Percentiles rank a stretch among this genome's conserved stretches.
Evolutionary conservation across 2,888 invertebrate species (phyloP).

Genomic region (Latrodectus hesperus): DNA sequence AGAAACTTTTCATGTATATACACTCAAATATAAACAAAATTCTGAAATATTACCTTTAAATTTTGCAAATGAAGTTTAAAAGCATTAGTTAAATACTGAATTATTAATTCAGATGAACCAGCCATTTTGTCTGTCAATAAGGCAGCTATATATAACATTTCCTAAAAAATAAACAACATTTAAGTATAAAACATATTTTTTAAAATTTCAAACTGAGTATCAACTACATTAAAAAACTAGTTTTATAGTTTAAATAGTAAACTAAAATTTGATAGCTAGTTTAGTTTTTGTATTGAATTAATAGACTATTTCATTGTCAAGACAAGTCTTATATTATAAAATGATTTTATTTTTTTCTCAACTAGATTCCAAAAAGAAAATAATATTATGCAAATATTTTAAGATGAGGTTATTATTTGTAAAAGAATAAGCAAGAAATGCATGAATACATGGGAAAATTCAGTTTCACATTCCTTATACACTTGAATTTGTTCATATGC

Average conservation of each 20-base stretch:
- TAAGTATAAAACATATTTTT: background rate
- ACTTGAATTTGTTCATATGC: conserved; percentile 84
- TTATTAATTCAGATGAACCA: conserved; percentile 74
- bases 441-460: conserved; percentile 80
- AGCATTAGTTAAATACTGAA: conserved; percentile 73
- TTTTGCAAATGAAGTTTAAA: conserved; percentile 36
- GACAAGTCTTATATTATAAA: too few relatives aligned
- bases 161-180: conserved; percentile 67
- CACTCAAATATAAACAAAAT: too few relatives aligned
- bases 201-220: too few relatives aligned
- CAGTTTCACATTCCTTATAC: conserved; percentile 84
- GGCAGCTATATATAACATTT: conserved; percentile 75
- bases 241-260: too few relatives aligned
- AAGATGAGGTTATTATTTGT: background rate
- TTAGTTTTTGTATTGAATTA: too few relatives aligned
- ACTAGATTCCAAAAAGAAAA: background rate
- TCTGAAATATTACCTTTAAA: conserved; percentile 28
- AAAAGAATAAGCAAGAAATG: background rate
- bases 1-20: too few relatives aligned
- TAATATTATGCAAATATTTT: background rate
- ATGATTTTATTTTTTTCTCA: too few relatives aligned
- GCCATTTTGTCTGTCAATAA: conserved; percentile 74
- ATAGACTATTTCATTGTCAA: too few relatives aligned
- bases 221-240: too few relatives aligned
- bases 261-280: too few relatives aligned